phyloP scores from a whole-genome alignment of 2,113 vertebrate species.

The Ailuropoda melanoleuca region DNA sequence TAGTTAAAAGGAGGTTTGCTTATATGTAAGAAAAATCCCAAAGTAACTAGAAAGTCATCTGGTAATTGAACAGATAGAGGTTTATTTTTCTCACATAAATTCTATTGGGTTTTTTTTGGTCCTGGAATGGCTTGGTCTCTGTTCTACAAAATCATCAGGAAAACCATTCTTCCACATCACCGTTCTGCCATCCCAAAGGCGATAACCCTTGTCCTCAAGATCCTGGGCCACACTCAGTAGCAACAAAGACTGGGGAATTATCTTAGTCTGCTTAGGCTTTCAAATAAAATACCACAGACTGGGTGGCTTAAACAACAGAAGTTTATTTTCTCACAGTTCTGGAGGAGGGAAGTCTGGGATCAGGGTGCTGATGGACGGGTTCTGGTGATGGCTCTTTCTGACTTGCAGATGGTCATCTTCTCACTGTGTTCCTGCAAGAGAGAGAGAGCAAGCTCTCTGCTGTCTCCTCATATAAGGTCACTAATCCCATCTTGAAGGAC shows the following conservation, averaged over 20 bases:
- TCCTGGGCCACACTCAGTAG: background rate
- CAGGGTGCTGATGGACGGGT: accelerated
- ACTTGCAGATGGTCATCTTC: background rate
- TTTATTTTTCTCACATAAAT: background rate
- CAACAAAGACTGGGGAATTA: background rate
- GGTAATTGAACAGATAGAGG: background rate
- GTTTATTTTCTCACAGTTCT: background rate
- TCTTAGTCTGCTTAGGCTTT: background rate
- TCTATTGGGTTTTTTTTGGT: background rate
- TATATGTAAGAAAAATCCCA: background rate
- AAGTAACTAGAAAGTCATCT: background rate
- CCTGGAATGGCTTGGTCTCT: background rate
- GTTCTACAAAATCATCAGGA: background rate
- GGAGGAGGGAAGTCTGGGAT: background rate
- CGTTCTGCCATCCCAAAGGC: background rate
- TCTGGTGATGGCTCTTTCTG: background rate
- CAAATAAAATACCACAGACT: background rate
- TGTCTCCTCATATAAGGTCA: background rate
- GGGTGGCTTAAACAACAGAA: background rate
- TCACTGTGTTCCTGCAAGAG: background rate
- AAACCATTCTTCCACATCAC: background rate
- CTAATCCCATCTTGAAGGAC: background rate
- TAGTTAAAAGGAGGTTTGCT: background rate
- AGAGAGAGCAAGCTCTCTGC: background rate
- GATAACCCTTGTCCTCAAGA: background rate